Conservation (phyloP, 2,888 invertebrate species). For the Parnassius smintheus region DNA sequence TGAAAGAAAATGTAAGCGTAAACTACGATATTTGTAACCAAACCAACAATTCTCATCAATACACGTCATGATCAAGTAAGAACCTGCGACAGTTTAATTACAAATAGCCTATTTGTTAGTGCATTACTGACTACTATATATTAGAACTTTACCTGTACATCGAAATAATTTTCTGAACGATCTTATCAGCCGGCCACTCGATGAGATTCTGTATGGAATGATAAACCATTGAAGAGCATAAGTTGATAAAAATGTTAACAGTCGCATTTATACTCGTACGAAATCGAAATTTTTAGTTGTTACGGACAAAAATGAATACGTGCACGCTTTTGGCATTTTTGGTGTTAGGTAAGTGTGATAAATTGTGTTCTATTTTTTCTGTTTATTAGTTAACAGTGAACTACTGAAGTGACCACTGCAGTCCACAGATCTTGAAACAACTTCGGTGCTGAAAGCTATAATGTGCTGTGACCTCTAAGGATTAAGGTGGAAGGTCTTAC, state of each 20-base stretch:
- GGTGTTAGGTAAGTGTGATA: slow-evolving; percentile 11
- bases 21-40: slow-evolving; percentile 3
- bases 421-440: too few species aligned
- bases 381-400: too few species aligned
- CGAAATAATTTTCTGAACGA: slow-evolving; percentile 1
- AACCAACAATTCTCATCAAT: neutral
- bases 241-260: slow-evolving; percentile 24
- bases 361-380: too few species aligned
- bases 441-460: too few species aligned
- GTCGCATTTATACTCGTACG: slow-evolving; percentile 5
- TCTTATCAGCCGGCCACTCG: slow-evolving; percentile 17
- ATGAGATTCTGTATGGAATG: slow-evolving; percentile 11
- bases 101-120: too few species aligned
- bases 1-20: slow-evolving; percentile 1
- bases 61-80: too few species aligned
- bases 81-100: too few species aligned
- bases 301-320: slow-evolving; percentile 18
- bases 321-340: slow-evolving; percentile 11
- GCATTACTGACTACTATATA: too few species aligned
- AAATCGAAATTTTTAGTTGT: slow-evolving; percentile 12
- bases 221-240: slow-evolving; percentile 18
- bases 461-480: too few species aligned
- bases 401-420: too few species aligned
- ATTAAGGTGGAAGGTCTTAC: too few species aligned
- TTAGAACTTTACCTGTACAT: too few species aligned